Conservation (phyloP, 1,140 invertebrate genomes). For the Trichogramma pretiosum region DNA sequence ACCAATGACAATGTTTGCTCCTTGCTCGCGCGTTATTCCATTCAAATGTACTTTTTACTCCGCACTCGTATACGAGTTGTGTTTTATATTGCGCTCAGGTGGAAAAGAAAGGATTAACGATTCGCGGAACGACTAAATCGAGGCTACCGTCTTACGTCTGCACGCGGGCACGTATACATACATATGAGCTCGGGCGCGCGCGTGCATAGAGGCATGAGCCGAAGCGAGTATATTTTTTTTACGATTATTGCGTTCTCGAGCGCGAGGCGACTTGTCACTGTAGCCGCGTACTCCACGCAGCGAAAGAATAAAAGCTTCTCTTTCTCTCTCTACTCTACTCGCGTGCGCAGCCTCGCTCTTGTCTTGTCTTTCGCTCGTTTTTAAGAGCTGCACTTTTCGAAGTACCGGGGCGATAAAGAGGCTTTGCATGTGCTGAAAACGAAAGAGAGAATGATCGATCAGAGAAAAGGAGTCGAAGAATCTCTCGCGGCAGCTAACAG, state of each 20-base stretch:
- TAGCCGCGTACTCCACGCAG: too few relatives aligned
- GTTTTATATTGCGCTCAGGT: not conserved
- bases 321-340: too few relatives aligned
- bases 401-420: not conserved
- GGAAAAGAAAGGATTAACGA: not conserved
- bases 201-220: constrained; percentile 26
- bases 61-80: too few relatives aligned
- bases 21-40: too few relatives aligned
- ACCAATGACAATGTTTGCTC: too few relatives aligned
- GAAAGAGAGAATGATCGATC: not conserved
- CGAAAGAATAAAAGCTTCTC: too few relatives aligned
- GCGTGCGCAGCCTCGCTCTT: too few relatives aligned
- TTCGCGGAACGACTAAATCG: too few relatives aligned
- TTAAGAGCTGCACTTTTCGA: not conserved
- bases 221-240: constrained; percentile 25
- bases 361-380: constrained; percentile 1
- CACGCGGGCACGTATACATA: constrained; percentile 11
- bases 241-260: constrained; percentile 33
- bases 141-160: constrained; percentile 13
- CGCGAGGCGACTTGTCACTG: constrained; percentile 6
- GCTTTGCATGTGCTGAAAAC: not conserved
- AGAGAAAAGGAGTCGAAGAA: too few relatives aligned
- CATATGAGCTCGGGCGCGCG: not conserved
- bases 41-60: too few relatives aligned
- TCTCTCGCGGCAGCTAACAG: not conserved